Evolutionary conservation across 2,888 invertebrate species (phyloP).

Genomic region (Subacronicta megacephala): DNA sequence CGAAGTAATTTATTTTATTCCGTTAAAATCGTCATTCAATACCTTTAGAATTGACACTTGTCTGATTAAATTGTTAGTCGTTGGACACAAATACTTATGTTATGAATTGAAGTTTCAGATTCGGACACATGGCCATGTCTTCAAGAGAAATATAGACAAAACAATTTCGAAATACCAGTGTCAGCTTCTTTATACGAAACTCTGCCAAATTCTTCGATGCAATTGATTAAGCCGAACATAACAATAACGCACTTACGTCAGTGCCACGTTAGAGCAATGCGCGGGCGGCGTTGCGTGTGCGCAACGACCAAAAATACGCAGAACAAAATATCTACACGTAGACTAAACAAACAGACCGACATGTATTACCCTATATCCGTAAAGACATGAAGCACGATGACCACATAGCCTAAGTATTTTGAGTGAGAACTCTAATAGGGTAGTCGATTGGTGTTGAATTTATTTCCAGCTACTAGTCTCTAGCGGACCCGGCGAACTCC

Average conservation of each 20-base stretch:
- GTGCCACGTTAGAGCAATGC: slow-evolving; percentile 35
- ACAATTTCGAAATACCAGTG: neutral
- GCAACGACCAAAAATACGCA: slow-evolving; percentile 48
- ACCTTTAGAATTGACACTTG: no score
- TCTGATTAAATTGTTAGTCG: no score
- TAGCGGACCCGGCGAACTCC: no score
- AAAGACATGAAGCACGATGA: slow-evolving; percentile 18
- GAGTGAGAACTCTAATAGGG: neutral
- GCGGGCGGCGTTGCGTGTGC: slow-evolving; percentile 34
- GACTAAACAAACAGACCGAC: slow-evolving; percentile 60
- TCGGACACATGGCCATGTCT: no score
- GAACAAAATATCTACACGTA: slow-evolving; percentile 47
- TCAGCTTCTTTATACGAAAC: neutral
- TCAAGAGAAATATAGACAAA: no score
- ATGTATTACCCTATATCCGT: slow-evolving; percentile 23
- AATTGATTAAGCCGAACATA: slow-evolving; percentile 10
- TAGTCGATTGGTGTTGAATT: no score
- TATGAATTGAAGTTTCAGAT: no score
- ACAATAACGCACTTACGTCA: slow-evolving; percentile 37
- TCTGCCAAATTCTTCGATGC: neutral
- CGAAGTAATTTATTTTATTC: no score
- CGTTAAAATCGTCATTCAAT: no score
- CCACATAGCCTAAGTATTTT: slow-evolving; percentile 27
- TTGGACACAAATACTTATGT: no score
- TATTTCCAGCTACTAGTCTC: no score